These are phyloP conservation scores for Prionace glauca DNA, from an alignment of 2,797 vertebrate species.

Conservation along the genomic window DNA sequence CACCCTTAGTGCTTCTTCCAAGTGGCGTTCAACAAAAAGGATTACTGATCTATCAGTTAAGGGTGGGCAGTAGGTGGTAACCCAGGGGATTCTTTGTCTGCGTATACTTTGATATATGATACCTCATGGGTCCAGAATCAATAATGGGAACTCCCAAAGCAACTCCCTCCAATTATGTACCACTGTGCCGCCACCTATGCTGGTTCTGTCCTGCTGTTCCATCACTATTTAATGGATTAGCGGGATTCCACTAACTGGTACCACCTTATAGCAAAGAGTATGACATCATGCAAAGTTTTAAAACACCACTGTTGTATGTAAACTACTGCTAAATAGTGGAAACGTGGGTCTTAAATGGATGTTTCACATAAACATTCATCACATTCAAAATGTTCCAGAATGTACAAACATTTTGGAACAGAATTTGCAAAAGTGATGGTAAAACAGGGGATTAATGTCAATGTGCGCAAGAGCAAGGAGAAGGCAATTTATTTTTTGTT, in stretches of 20 bases:
- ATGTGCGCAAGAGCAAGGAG: not conserved
- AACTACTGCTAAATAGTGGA: not conserved
- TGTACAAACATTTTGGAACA: not conserved
- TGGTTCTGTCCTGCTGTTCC: not conserved
- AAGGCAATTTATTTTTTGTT: not conserved
- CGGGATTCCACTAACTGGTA: not conserved
- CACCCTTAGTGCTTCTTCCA: no score
- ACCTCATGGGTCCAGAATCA: not conserved
- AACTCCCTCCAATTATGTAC: not conserved
- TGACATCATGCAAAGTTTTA: not conserved
- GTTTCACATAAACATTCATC: not conserved
- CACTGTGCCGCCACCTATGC: not conserved
- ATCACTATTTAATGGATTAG: not conserved
- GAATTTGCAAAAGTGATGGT: not conserved
- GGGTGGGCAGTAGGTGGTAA: no score
- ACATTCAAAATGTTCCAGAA: not conserved
- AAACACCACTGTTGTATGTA: not conserved
- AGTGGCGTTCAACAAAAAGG: no score
- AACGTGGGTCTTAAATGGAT: not conserved
- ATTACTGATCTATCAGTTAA: no score
- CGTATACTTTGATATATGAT: not conserved
- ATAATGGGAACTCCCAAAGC: not conserved
- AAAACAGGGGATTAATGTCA: not conserved
- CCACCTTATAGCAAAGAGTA: not conserved
- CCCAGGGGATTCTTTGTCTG: not conserved